Evolutionary conservation across 2,113 vertebrate genomes (phyloP).

Genomic region (Stigmatopora argus): DNA sequence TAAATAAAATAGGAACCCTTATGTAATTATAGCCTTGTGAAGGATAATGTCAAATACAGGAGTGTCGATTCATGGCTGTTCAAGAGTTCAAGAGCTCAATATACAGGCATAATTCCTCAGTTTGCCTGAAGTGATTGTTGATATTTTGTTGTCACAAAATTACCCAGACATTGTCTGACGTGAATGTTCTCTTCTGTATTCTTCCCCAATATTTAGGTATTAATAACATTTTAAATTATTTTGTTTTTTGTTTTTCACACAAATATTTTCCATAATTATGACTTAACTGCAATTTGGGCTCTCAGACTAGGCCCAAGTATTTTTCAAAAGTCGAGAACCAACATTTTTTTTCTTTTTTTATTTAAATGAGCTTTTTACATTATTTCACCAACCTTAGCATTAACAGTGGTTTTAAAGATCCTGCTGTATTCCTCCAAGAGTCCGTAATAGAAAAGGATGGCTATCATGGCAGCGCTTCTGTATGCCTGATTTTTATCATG

Average conservation of each 20-base stretch:
- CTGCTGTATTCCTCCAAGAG: background rate
- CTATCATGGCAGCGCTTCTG: background rate
- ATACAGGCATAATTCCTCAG: background rate
- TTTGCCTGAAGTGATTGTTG: background rate
- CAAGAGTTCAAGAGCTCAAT: conserved; percentile 11
- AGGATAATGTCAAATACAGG: conserved; percentile 41
- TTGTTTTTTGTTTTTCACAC: no score
- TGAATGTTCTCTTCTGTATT: no score
- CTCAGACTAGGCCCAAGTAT: background rate
- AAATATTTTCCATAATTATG: background rate
- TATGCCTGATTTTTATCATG: conserved; percentile 2
- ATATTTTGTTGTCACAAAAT: no score
- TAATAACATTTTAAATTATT: no score
- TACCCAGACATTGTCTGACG: background rate
- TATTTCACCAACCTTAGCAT: background rate
- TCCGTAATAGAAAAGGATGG: background rate
- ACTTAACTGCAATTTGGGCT: no score
- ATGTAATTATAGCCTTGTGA: conserved; percentile 45
- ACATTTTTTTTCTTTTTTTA: background rate
- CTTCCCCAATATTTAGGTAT: no score
- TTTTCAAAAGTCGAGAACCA: background rate
- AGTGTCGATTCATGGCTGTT: conserved; percentile 30
- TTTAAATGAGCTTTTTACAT: background rate
- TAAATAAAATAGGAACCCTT: conserved; percentile 50
- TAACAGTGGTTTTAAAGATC: background rate